Conservation (phyloP, 2,113 vertebrate genomes). For the Nycticorax nycticorax region DNA sequence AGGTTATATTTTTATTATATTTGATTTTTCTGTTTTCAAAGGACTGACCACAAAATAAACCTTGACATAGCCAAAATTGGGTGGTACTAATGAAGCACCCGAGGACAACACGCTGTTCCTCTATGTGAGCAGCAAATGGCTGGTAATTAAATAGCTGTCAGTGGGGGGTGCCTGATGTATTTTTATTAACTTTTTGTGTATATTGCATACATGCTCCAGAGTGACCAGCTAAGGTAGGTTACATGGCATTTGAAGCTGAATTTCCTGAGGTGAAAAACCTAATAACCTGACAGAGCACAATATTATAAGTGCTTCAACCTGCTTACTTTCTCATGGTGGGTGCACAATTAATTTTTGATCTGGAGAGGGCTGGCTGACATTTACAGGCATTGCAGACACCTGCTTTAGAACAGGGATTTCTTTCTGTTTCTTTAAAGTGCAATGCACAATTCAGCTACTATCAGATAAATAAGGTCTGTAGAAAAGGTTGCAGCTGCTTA, state of each 20-base stretch:
- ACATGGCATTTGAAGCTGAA: background rate
- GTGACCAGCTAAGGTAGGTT: background rate
- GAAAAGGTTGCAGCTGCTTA: constrained; percentile 13
- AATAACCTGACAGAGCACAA: background rate
- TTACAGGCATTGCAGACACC: background rate
- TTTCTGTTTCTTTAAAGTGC: background rate
- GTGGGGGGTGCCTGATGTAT: background rate
- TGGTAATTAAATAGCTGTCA: constrained; percentile 32
- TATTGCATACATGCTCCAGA: background rate
- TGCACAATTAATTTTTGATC: constrained; percentile 15
- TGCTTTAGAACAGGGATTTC: background rate
- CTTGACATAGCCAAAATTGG: background rate
- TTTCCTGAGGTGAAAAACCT: constrained; percentile 35
- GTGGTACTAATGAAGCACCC: constrained; percentile 11
- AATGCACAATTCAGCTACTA: background rate
- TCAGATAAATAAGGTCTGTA: background rate
- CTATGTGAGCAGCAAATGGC: background rate
- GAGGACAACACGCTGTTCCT: background rate
- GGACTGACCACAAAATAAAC: constrained; percentile 26
- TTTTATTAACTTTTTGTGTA: constrained; percentile 11
- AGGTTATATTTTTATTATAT: background rate
- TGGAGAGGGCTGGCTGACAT: background rate
- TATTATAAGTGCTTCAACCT: background rate
- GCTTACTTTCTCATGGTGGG: background rate
- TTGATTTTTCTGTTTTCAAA: constrained; percentile 25